Conservation (phyloP, 2,113 vertebrate genomes). For the Laticauda colubrina region DNA sequence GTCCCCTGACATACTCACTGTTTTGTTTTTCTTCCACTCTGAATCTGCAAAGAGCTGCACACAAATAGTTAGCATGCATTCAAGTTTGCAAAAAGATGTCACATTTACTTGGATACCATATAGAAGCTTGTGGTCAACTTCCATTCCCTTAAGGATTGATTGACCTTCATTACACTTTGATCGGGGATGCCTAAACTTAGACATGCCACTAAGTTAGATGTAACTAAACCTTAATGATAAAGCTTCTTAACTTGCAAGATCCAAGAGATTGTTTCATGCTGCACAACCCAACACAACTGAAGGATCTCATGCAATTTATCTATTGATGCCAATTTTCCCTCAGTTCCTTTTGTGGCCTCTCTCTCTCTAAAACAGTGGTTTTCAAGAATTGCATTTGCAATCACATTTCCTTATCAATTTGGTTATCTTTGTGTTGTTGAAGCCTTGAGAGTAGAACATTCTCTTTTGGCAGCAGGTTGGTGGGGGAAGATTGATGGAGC, state of each 20-base stretch:
- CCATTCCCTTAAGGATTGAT: background rate
- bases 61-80: background rate
- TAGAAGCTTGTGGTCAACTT: background rate
- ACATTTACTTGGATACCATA: background rate
- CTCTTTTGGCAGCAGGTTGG: background rate
- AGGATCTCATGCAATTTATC: background rate
- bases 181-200: background rate
- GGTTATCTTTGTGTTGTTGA: background rate
- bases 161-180: background rate
- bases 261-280: background rate
- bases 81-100: background rate
- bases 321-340: background rate
- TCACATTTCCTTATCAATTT: background rate
- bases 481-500: background rate
- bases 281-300: background rate
- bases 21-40: background rate
- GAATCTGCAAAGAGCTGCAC: background rate
- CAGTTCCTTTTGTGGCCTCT: constrained; percentile 31
- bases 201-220: background rate
- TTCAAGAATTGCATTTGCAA: background rate
- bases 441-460: no score
- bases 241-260: background rate
- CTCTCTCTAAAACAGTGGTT: background rate
- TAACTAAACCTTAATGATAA: background rate
- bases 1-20: background rate